Evolutionary conservation across 2,888 invertebrate species (phyloP).

Genomic region (Aleiodes testaceus): DNA sequence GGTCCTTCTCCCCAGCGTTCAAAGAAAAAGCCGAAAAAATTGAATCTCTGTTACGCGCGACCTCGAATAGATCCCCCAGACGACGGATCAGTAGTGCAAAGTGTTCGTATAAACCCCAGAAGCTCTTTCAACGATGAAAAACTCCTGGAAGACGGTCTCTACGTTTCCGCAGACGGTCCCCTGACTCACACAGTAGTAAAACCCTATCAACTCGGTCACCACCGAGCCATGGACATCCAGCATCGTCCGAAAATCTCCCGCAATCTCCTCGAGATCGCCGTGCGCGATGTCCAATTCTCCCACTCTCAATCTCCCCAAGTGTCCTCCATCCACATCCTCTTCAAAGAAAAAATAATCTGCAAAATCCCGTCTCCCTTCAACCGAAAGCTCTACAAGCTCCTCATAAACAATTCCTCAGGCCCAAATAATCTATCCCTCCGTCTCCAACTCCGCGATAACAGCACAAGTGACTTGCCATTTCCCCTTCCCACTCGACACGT

Average conservation of each 20-base stretch:
- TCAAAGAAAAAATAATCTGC: constrained; percentile 63
- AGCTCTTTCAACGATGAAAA: constrained; percentile 44
- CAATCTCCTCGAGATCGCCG: constrained; percentile 64
- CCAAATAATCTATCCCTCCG: constrained; percentile 60
- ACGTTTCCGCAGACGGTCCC: constrained; percentile 57
- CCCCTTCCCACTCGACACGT: constrained; percentile 64
- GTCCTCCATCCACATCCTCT: constrained; percentile 60
- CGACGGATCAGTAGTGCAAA: constrained; percentile 48
- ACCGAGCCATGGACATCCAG: constrained; percentile 53
- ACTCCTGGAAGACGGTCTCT: constrained; percentile 58
- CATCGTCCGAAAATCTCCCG: constrained; percentile 50
- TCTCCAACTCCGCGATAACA: constrained; percentile 57
- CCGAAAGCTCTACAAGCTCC: constrained; percentile 64
- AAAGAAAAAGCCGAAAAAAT: constrained; percentile 48
- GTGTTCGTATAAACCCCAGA: constrained; percentile 40
- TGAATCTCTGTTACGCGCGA: constrained; percentile 54
- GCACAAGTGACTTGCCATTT: constrained; percentile 61
- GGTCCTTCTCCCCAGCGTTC: constrained; percentile 43
- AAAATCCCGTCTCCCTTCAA: constrained; percentile 64
- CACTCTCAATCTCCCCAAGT: constrained; percentile 54
- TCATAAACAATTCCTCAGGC: constrained; percentile 56
- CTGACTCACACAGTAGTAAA: constrained; percentile 61
- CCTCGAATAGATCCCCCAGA: constrained; percentile 50
- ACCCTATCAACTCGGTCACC: constrained; percentile 56
- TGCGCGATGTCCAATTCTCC: constrained; percentile 61